Evolutionary conservation across 1,140 invertebrate species (phyloP), one percentile per base, ranked within the genome.

Genomic region (Bradynema listronoti): DNA sequence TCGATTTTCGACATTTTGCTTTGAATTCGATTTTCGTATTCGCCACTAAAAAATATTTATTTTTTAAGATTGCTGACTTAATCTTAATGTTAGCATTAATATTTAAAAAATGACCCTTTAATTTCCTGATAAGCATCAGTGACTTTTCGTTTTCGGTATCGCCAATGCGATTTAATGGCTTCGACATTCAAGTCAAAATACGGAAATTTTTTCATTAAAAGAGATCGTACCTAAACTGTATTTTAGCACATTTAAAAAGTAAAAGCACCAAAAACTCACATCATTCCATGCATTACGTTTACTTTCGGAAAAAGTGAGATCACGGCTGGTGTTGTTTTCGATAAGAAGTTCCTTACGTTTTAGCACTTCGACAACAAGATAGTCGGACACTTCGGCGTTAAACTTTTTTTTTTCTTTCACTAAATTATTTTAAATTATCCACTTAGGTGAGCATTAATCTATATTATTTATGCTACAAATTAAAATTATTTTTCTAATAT

Each of bases 251-350:
- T 16, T 30, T 30, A 49, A 49, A 30, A 9, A 19, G 27, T 19
- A 49, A 19, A n/a, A 49, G 24, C n/a, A n/a, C 27, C 11, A 30
- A 55, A 55, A 56, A n/a, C 53, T 49, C 19, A 55, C 52, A 16
- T 63, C 62, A 52, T 63, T 63, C 61, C 61, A 63, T n/a, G 61
- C 61, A 63, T 63, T 65, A 22, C 61, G 32, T 47, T 63, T 63
- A 46, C 53, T 63, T 22, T 63, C 61, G 19, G 58, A 63, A 54
- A 63, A 63, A 1, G 61, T 63, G 24, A 63, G 43, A 42, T 63
- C 61, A 16, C 61, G 62, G 33, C 61, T 63, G 9, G 61, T 63
- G 32, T 63, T 63, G 33, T 63, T 63, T 32, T 63, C 61, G 7
- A 63, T 61, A 25, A 63, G 19, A 25, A 63, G 25, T 42, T 59